Base-by-base conservation (phyloP, 2,797 vertebrate species). In the Pangasius krempfi region DNA sequence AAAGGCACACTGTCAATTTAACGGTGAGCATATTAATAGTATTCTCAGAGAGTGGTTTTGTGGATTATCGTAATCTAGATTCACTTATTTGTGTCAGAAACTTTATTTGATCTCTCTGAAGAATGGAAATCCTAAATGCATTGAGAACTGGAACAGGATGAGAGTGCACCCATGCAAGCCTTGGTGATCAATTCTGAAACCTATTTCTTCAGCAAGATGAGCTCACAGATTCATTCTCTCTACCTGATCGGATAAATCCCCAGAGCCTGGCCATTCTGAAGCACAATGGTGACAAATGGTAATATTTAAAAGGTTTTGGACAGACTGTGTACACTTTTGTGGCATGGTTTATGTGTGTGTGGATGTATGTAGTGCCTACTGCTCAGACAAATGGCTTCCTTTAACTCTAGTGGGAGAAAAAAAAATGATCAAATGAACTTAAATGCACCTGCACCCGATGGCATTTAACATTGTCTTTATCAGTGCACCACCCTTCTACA, bases 241-340 rank as follows among this genome's bases (percentile, higher is more conserved):
- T 90, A 92, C 90, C 91, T 92, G 90, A 60, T 56, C 56, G 91
- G 90, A 93, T 90, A 87, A 87, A 94, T 91, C 88, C 80, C 78
- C 47, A 20, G 75, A 47, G 16, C 44, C 27, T 88, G 50, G 87
- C 88, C 88, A 90, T 68, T 52, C 56, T 89, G 86, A 90, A 87
- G 91, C 88, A 90, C 90, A 76, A 66, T 86, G 72, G 86, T 93
- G 94, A 94, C 91, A 86, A 93, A 95, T 94, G 89, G 88, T 86
- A 60, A 47, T 70, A 89, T 94, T 87, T 95, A 95, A 95, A 95
- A 95, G 94, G 92, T 94, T 95, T 95, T 93, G 81, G 93, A 95
- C 93, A 94, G 92, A 93, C 91, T 92, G 93, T 92, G 91, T 94
- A 94, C 88, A 93, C 93, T 93, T 84, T 89, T 91, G 78, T 89